A percentile compares a stretch with the other conserved stretches of the same genome.
These are phyloP conservation scores for Ladona fulva DNA, from an alignment of 1,140 invertebrate species.

Conservation along the genomic window DNA sequence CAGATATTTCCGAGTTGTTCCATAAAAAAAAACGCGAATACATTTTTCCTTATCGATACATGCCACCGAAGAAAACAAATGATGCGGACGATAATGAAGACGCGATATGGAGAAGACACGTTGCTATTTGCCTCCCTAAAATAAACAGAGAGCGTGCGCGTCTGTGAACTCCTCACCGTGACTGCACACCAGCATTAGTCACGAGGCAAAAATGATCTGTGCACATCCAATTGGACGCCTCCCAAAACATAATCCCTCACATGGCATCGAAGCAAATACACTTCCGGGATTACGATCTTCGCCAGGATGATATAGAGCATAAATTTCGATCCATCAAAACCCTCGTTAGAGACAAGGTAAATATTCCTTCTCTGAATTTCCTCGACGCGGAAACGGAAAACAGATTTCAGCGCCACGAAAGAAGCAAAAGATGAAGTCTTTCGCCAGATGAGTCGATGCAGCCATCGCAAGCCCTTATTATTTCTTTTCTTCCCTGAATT, in stretches of 20 bases:
- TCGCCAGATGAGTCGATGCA: no score
- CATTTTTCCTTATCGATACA: no score
- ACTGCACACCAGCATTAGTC: not conserved
- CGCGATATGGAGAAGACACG: no score
- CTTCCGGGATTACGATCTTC: not conserved
- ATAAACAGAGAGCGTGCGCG: not conserved
- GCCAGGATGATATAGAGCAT: not conserved
- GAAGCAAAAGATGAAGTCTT: not conserved
- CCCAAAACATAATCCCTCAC: constrained; percentile 4
- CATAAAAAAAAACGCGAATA: no score
- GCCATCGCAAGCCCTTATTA: no score
- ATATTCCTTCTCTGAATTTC: not conserved
- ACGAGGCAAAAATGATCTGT: not conserved
- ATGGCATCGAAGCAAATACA: not conserved
- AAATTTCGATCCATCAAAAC: not conserved
- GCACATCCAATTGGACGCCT: not conserved
- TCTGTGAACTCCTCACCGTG: not conserved
- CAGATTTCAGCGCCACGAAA: not conserved
- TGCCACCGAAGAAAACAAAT: no score
- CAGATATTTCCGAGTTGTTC: no score
- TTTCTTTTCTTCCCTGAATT: no score
- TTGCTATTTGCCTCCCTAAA: no score
- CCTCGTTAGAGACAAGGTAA: not conserved
- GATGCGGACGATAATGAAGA: no score
- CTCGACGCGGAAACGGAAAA: no score